Conservation (phyloP, 2,888 invertebrate genomes). For the Cataglyphis altisquamis region DNA sequence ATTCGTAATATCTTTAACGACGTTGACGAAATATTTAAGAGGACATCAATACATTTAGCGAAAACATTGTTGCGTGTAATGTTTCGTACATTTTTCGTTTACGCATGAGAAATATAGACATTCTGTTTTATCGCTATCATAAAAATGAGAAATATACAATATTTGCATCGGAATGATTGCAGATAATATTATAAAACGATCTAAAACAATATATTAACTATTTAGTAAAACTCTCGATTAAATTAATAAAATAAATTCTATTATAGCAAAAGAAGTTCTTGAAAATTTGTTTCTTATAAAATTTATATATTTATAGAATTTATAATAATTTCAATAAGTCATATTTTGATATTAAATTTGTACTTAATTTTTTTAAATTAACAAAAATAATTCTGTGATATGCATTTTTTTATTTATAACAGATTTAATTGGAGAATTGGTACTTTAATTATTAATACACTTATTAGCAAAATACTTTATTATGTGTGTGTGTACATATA, state of each 20-base stretch:
- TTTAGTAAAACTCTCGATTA: background rate
- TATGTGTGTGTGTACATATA: too few relatives aligned
- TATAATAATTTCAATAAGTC: too few relatives aligned
- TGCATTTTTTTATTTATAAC: background rate
- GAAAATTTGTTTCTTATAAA: too few relatives aligned
- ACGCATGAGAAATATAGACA: background rate
- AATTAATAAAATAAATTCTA: background rate
- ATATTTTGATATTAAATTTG: too few relatives aligned
- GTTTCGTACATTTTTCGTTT: background rate
- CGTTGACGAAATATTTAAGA: conserved; percentile 6
- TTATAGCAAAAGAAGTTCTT: background rate
- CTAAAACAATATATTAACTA: background rate
- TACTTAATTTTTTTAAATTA: background rate
- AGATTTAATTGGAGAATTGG: background rate
- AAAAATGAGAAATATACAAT: background rate
- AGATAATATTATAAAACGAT: background rate
- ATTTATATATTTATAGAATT: background rate
- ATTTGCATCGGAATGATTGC: background rate
- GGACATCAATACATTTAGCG: background rate
- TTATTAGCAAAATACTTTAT: background rate
- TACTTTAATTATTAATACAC: background rate
- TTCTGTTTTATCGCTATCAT: background rate
- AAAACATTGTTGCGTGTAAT: background rate
- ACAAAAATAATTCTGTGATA: background rate
- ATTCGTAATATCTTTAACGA: conserved; percentile 2